Evolutionary conservation across 2,113 vertebrate genomes (phyloP), one percentile per base, ranked within the genome.

Genomic region (Sander vitreus): DNA sequence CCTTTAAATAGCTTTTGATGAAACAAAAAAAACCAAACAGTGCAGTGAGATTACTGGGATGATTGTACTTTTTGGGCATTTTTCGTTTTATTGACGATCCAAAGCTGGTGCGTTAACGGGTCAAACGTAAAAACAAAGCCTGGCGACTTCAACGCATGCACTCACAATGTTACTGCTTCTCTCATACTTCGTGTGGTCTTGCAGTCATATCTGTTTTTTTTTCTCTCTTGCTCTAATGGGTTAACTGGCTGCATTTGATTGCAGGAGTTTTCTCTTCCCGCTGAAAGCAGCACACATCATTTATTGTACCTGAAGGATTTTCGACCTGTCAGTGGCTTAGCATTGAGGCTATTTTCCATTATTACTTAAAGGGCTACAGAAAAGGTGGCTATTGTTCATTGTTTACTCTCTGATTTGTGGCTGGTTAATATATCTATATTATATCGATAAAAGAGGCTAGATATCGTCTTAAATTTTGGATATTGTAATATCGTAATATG

Each of bases 91-190:
- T 36, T 54, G 10, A 25, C 43, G 5, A 27, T 64, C 7, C 12
- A 55, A 14, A 0, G 36, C 10, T 76, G 85, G 3, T 83, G 83
- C 69, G 75, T 88, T 86, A 85, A 88, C 39, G 43, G 82, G 79
- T 76, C 69, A 58, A 69, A 16, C 14, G 57, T 55, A n/a, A 75
- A 45, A 85, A 43, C 39, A 19, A 50, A 3, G 16, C 60, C 55
- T 39, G 60, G 57, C 18, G 1, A 8, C 13, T 71, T 47, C 30
- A 14, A 3, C 6, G 18, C 11, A 30, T 16, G 12, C 12, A 18
- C 11, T 57, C 5, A 6, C 3, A 16, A 62, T 1, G 25, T 19
- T 36, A 7, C 33, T 5, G 68, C 12, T 9, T 25, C 21, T 51
- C 4, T 51, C 16, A 13, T 5, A n/a, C 48, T 50, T 59, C 9